Evolutionary conservation across 2,888 invertebrate genomes (phyloP).

Genomic region (Eurytoma californica): DNA sequence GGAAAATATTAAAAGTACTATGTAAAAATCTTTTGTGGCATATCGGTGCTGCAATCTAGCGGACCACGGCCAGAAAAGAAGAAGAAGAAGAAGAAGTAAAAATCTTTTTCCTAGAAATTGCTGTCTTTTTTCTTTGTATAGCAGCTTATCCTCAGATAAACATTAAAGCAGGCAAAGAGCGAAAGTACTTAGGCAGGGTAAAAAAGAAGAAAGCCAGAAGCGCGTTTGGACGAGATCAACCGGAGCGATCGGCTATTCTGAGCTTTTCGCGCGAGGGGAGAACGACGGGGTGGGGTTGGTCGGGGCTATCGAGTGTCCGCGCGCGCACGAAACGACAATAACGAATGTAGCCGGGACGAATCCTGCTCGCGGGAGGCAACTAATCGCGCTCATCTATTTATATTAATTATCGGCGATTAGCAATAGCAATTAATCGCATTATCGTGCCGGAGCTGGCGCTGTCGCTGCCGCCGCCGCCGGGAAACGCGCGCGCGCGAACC

Average conservation of each 20-base stretch:
- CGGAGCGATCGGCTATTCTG: not conserved
- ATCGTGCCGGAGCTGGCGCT: constrained; percentile 65
- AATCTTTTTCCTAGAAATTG: no score
- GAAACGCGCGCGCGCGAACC: constrained; percentile 44
- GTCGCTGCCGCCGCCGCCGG: constrained; percentile 16
- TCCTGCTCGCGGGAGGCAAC: constrained; percentile 63
- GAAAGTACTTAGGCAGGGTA: not conserved
- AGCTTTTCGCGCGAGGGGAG: not conserved
- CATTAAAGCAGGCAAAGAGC: no score
- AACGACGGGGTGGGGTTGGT: not conserved
- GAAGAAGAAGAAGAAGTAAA: no score
- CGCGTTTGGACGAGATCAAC: constrained; percentile 17
- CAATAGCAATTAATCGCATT: constrained; percentile 74
- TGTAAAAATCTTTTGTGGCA: no score
- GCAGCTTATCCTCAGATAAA: no score
- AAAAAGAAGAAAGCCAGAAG: not conserved
- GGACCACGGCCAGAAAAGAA: no score
- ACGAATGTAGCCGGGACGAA: constrained; percentile 52
- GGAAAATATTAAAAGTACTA: no score
- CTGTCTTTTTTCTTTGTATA: no score
- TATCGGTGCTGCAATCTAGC: no score
- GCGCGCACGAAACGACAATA: constrained; percentile 46
- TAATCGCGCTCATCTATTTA: constrained; percentile 74
- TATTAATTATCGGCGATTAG: constrained; percentile 75
- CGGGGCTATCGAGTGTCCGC: constrained; percentile 16